Evolutionary conservation across 2,797 vertebrate species (phyloP), one percentile per base, ranked within the genome.

Genomic region (Myripristis murdjan): DNA sequence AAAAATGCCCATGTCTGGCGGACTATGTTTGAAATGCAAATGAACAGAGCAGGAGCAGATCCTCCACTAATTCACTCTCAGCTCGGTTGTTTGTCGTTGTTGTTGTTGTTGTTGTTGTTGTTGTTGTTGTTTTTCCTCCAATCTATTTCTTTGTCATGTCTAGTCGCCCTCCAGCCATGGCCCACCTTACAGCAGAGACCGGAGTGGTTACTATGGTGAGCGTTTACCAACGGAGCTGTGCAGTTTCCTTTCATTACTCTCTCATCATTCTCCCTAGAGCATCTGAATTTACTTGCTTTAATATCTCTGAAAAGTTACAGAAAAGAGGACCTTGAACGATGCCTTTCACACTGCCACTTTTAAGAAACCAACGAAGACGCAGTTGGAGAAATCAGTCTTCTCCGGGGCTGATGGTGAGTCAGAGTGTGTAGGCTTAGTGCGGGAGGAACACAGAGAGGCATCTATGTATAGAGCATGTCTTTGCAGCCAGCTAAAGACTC

Each of bases 401-500:
- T 52, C 53, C 3, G 55, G 52, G 63, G 58, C 63, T 67, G 66
- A 4, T 26, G 56, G 70, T 89, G 91, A 91, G 75, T 91, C 90
- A 93, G 18, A 73, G 67, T 10, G 68, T 79, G 87, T 88, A 78
- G 85, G 89, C 76, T 73, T 18, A 39, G 55, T 35, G 61, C 24
- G 0, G 55, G 77, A 77, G 57, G 67, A 70, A 80, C 46, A 72
- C 77, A 79, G 74, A 66, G 64, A 75, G 46, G 72, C 49, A 15
- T 81, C 81, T 88, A 89, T 89, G 85, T 82, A 87, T 89, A 89
- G 89, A 82, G 28, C 3, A 8, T 1, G 20, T 79, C 58, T 83
- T 61, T 28, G 33, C 71, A 81, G 70, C 57, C 63, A 60, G 71
- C 70, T 77, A 23, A 88, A 80, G 74, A 77, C 28, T 35, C 74